Percentiles rank a stretch among this genome's conserved stretches.
Conservation (phyloP, 2,113 vertebrate species). For the Phoenicopterus ruber region DNA sequence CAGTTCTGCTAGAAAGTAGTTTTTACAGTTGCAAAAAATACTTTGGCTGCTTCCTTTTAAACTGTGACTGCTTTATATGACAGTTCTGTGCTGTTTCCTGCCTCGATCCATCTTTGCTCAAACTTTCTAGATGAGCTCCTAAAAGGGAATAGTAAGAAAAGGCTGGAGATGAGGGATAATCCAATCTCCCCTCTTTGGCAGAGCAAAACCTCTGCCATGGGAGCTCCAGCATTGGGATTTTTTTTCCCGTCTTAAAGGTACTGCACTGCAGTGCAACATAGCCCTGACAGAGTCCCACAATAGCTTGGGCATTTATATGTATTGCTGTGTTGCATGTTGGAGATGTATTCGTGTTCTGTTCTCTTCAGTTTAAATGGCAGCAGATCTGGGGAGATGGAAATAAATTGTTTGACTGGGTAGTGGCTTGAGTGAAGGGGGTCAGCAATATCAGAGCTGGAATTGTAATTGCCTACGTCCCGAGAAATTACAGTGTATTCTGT, state of each 20-base stretch:
- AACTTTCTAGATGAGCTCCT: background rate
- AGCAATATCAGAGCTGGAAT: background rate
- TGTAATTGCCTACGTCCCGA: background rate
- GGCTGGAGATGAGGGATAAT: background rate
- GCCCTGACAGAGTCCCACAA: background rate
- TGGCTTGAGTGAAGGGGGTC: background rate
- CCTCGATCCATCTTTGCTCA: background rate
- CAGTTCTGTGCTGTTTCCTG: background rate
- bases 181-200: background rate
- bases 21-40: background rate
- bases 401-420: background rate
- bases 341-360: rapidly evolving
- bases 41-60: background rate
- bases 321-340: background rate
- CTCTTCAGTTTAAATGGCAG: rapidly evolving
- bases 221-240: rapidly evolving
- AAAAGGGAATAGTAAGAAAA: too few relatives aligned
- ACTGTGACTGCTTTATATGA: background rate
- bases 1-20: background rate
- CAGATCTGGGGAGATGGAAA: background rate
- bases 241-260: background rate
- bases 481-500: background rate
- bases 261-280: background rate
- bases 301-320: background rate
- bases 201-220: background rate